Evolutionary conservation across 2,797 vertebrate genomes (phyloP).

Genomic region (Lacerta bilineata): DNA sequence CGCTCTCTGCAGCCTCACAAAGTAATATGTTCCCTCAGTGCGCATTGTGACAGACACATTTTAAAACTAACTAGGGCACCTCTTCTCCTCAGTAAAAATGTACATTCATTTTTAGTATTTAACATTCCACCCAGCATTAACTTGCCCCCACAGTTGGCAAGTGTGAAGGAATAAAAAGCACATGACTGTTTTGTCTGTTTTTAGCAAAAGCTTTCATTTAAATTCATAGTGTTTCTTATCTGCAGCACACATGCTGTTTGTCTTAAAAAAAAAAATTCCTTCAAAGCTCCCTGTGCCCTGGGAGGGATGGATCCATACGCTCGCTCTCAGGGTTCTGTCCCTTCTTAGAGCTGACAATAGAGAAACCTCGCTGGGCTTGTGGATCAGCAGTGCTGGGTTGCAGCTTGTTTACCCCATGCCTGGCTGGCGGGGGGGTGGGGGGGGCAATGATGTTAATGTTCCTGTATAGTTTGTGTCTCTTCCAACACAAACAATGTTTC

Average conservation of each 20-base stretch:
- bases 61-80: conserved; percentile 12
- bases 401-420: background rate
- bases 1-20: background rate
- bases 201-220: conserved; percentile 33
- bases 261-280: too few relatives aligned
- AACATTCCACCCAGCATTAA: conserved; percentile 13
- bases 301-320: background rate
- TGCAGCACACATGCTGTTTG: conserved; percentile 35
- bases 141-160: conserved; percentile 10
- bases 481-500: background rate
- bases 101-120: conserved; percentile 30
- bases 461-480: background rate
- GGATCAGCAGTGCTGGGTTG: background rate
- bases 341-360: background rate
- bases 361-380: background rate
- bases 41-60: conserved; percentile 1
- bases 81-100: background rate
- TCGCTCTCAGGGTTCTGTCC: background rate
- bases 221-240: conserved; percentile 34
- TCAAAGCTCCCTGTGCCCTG: background rate
- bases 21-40: background rate
- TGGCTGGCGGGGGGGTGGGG: background rate
- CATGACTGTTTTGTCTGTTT: conserved; percentile 24
- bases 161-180: conserved; percentile 16
- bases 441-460: too few relatives aligned